A percentile compares a stretch with the other conserved stretches of the same genome.
phyloP scores from a whole-genome alignment of 2,113 vertebrate species.

The Xiphophorus hellerii region DNA sequence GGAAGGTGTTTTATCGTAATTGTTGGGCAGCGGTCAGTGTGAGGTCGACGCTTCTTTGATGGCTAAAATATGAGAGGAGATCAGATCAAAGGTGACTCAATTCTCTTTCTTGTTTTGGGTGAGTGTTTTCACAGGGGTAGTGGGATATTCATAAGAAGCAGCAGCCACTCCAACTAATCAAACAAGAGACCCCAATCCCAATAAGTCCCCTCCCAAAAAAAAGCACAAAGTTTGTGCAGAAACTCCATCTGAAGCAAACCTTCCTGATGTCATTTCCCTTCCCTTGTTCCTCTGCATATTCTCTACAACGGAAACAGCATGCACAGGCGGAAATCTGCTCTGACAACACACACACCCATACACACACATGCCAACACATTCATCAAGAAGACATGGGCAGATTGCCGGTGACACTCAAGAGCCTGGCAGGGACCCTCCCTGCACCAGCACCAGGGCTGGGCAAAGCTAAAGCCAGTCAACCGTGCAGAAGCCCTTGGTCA shows the following conservation, averaged over 20 bases:
- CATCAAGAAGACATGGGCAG: slow-evolving; percentile 72
- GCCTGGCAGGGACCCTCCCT: slow-evolving; percentile 69
- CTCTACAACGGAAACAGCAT: slow-evolving; percentile 40
- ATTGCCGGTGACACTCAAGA: slow-evolving; percentile 74
- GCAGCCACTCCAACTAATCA: slow-evolving; percentile 32
- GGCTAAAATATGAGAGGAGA: slow-evolving; percentile 64
- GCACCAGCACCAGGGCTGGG: slow-evolving; percentile 61
- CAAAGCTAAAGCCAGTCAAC: slow-evolving; percentile 65
- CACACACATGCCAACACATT: slow-evolving; percentile 49
- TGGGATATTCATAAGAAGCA: slow-evolving; percentile 53
- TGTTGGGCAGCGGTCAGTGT: slow-evolving; percentile 21
- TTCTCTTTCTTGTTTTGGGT: slow-evolving; percentile 52
- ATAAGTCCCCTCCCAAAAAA: background rate
- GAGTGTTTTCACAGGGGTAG: slow-evolving; percentile 45
- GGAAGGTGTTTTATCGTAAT: slow-evolving; percentile 41
- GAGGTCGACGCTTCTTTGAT: slow-evolving; percentile 55
- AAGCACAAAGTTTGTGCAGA: slow-evolving; percentile 6
- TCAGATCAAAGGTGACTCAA: slow-evolving; percentile 66
- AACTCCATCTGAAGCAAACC: slow-evolving; percentile 45
- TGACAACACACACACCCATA: slow-evolving; percentile 32
- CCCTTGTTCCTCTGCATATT: slow-evolving; percentile 40
- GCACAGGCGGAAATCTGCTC: slow-evolving; percentile 46
- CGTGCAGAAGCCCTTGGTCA: slow-evolving; percentile 66
- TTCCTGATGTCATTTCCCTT: slow-evolving; percentile 50
- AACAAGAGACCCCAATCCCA: slow-evolving; percentile 20